Conservation (phyloP, 2,113 vertebrate genomes). For the Vulpes lagopus region DNA sequence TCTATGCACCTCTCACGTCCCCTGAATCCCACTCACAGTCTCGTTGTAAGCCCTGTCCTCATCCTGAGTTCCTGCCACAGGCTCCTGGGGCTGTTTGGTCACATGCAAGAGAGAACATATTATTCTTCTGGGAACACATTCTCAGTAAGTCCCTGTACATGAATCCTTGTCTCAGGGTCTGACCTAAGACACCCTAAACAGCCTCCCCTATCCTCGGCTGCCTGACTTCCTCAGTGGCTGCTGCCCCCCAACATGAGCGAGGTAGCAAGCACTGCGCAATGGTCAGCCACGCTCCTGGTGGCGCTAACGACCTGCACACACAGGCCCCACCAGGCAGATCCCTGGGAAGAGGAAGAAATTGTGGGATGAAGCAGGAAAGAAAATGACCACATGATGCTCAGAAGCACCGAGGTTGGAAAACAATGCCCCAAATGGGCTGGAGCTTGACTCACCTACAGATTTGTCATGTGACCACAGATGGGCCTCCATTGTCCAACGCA, state of each 20-base stretch:
- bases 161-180: neutral
- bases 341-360: neutral
- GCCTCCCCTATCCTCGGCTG: rapidly evolving
- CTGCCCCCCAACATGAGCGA: neutral
- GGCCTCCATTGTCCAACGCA: neutral
- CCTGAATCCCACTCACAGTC: neutral
- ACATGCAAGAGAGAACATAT: neutral
- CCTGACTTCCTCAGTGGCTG: neutral
- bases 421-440: neutral
- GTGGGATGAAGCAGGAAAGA: neutral
- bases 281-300: rapidly evolving
- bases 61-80: neutral
- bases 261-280: rapidly evolving
- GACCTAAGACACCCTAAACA: rapidly evolving
- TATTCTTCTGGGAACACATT: neutral
- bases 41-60: neutral
- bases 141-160: rapidly evolving
- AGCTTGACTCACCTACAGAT: neutral
- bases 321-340: neutral
- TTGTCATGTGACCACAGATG: neutral
- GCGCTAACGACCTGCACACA: rapidly evolving
- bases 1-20: neutral
- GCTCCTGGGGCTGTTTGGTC: neutral
- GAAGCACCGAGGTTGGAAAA: neutral
- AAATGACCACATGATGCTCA: neutral